Conservation (phyloP, 2,113 vertebrate genomes). For the Oplegnathus fasciatus region DNA sequence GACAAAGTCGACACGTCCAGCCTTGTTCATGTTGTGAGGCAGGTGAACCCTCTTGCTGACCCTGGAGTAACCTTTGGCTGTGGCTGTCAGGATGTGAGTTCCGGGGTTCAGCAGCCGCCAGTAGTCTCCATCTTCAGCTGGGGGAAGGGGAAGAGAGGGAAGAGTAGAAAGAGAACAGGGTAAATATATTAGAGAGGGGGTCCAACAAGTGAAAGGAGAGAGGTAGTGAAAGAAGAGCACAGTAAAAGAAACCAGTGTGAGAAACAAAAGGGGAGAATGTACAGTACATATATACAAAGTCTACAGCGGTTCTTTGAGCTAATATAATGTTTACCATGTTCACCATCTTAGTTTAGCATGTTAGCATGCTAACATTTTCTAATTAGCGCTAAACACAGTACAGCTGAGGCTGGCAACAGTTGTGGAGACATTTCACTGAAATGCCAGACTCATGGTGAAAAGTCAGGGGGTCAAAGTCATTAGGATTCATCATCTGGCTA, state of each 20-base stretch:
- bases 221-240: background rate
- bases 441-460: background rate
- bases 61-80: conserved; percentile 89
- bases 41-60: conserved; percentile 91
- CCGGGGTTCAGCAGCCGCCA: conserved; percentile 93
- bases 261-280: background rate
- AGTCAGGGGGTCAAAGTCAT: background rate
- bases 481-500: background rate
- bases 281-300: background rate
- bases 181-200: background rate
- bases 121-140: conserved; percentile 94
- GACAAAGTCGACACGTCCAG: conserved; percentile 92
- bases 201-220: background rate
- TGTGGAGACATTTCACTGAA: background rate
- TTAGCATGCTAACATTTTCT: no score
- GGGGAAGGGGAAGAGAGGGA: background rate
- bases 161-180: background rate
- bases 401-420: background rate
- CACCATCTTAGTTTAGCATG: background rate
- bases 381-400: background rate
- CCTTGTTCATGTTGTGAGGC: conserved; percentile 86
- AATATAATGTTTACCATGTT: background rate
- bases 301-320: background rate
- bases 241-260: background rate
- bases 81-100: conserved; percentile 88